A percentile compares a stretch with the other conserved stretches of the same genome.
phyloP scores from a whole-genome alignment of 2,113 vertebrate genomes.

The Illadopsis cleaveri region DNA sequence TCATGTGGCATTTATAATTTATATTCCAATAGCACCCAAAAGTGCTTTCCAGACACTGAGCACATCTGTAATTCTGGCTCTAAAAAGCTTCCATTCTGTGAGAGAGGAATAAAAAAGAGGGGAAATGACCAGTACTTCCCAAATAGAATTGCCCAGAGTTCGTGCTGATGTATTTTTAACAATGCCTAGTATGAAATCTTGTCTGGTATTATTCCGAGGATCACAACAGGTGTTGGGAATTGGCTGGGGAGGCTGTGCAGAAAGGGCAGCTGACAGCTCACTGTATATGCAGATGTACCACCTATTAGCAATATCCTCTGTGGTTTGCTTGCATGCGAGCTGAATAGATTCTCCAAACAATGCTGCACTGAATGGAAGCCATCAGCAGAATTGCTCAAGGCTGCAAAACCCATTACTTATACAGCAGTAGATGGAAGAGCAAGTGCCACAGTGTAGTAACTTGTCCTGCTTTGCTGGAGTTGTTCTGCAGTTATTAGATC shows the following conservation, averaged over 20 bases:
- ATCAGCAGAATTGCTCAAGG: constrained; percentile 29
- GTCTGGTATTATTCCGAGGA: background rate
- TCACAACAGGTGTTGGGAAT: constrained; percentile 36
- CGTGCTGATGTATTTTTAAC: constrained; percentile 28
- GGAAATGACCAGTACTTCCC: background rate
- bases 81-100: background rate
- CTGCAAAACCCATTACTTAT: constrained; percentile 34
- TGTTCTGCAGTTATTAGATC: background rate
- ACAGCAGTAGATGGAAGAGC: background rate
- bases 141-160: background rate
- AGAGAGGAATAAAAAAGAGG: rapidly evolving
- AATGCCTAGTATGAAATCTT: background rate
- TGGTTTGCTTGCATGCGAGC: constrained; percentile 25
- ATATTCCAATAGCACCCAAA: constrained; percentile 7
- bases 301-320: constrained; percentile 25
- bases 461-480: constrained; percentile 15
- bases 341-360: background rate
- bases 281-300: constrained; percentile 27
- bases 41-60: constrained; percentile 13
- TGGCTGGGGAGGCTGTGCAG: constrained; percentile 36
- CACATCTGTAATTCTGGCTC: background rate
- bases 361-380: constrained; percentile 14
- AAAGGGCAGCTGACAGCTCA: constrained; percentile 27
- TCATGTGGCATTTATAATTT: background rate
- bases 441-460: background rate